These are phyloP conservation scores for Drosophila virilis DNA, from an alignment of 1,140 invertebrate genomes.

Conservation along the genomic window DNA sequence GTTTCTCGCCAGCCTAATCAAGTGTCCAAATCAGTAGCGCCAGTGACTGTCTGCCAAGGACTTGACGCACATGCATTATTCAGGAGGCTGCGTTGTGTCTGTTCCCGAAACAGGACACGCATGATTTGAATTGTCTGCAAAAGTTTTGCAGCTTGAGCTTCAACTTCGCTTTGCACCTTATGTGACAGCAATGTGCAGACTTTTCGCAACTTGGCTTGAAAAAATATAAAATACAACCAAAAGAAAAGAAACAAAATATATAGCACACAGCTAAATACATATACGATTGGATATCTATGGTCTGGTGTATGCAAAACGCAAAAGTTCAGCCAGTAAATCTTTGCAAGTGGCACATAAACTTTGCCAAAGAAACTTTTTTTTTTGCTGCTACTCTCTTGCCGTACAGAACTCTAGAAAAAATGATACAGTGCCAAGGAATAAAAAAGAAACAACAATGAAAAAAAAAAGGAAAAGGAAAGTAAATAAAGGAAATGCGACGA, in stretches of 20 bases:
- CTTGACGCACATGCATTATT: slow-evolving; percentile 56
- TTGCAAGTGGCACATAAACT: slow-evolving; percentile 82
- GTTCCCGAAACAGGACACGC: slow-evolving; percentile 50
- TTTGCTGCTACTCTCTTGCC: slow-evolving; percentile 32
- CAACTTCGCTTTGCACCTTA: slow-evolving; percentile 56
- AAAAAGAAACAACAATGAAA: slow-evolving; percentile 5
- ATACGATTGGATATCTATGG: slow-evolving; percentile 24
- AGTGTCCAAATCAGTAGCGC: slow-evolving; percentile 59
- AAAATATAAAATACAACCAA: background rate
- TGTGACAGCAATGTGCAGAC: slow-evolving; percentile 56
- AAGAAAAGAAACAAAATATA: slow-evolving; percentile 23
- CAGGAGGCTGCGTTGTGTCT: slow-evolving; percentile 37
- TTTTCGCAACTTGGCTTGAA: slow-evolving; percentile 51
- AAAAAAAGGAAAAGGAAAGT: background rate
- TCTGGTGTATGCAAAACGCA: slow-evolving; percentile 74
- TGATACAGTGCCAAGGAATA: slow-evolving; percentile 66
- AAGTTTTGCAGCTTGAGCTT: slow-evolving; percentile 45
- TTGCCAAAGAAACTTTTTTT: slow-evolving; percentile 77
- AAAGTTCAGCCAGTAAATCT: slow-evolving; percentile 81
- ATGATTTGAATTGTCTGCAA: slow-evolving; percentile 61
- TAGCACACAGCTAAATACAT: background rate
- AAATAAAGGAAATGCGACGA: background rate
- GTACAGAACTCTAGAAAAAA: slow-evolving; percentile 66
- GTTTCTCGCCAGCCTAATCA: slow-evolving; percentile 55
- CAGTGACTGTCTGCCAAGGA: slow-evolving; percentile 10